Percentiles rank a stretch among this genome's conserved stretches.
Evolutionary conservation across 1,140 invertebrate genomes (phyloP).

Genomic region (Drosophila pseudoobscura): DNA sequence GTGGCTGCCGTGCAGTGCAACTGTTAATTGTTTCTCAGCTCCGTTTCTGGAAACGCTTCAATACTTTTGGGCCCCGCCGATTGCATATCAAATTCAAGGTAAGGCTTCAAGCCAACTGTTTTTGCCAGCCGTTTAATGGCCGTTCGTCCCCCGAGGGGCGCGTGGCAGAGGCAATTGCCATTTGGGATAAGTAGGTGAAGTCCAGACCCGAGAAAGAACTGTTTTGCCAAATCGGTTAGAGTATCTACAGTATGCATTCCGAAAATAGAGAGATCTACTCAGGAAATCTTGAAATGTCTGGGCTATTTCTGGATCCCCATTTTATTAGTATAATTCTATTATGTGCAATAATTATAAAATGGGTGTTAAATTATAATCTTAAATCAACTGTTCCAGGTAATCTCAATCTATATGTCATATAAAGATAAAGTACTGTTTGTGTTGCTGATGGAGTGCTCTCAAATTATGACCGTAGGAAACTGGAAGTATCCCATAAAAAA

Average conservation of each 20-base stretch:
- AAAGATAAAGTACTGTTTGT: not conserved
- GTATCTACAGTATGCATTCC: not conserved
- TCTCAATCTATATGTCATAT: slow-evolving; percentile 22
- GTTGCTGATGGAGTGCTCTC: not conserved
- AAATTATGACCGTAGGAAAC: slow-evolving; percentile 17
- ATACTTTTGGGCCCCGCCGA: slow-evolving; percentile 10
- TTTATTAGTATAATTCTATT: not conserved
- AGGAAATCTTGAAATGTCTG: not conserved
- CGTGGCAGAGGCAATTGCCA: slow-evolving; percentile 54
- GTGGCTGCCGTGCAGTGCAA: slow-evolving; percentile 51
- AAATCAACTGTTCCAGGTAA: slow-evolving; percentile 24
- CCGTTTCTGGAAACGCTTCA: slow-evolving; percentile 35
- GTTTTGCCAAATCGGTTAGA: slow-evolving; percentile 14
- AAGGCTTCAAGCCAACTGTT: slow-evolving; percentile 13
- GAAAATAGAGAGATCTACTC: too few species aligned
- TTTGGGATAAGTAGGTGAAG: too few species aligned
- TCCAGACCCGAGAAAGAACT: slow-evolving; percentile 7
- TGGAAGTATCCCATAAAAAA: slow-evolving; percentile 41
- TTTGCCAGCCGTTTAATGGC: slow-evolving; percentile 15
- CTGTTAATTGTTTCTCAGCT: slow-evolving; percentile 66
- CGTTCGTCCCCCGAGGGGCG: slow-evolving; percentile 41
- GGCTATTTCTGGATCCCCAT: not conserved
- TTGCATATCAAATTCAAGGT: slow-evolving; percentile 67
- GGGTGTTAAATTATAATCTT: slow-evolving; percentile 16
- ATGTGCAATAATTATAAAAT: slow-evolving; percentile 23